Evolutionary conservation across 2,888 invertebrate species (phyloP).

Genomic region (Phasia obesa): DNA sequence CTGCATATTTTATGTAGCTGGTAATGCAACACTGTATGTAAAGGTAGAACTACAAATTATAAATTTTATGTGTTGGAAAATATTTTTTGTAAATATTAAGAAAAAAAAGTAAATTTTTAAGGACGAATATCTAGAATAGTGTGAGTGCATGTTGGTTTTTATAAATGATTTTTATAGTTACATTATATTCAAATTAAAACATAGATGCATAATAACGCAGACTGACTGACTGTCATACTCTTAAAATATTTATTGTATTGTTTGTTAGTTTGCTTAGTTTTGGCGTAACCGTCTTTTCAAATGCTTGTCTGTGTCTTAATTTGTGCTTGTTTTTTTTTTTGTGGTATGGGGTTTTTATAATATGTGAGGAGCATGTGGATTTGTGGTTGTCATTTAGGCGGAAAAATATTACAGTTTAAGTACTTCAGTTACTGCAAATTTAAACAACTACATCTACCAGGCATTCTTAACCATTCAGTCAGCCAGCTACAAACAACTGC

Average conservation of each 20-base stretch:
- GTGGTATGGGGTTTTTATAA: neutral
- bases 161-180: constrained; percentile 3
- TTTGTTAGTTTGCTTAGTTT: neutral
- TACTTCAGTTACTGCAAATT: constrained; percentile 22
- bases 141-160: constrained; percentile 14
- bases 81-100: constrained; percentile 2
- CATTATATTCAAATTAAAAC: neutral
- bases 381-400: constrained; percentile 61
- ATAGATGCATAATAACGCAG: neutral
- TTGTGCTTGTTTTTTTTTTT: neutral
- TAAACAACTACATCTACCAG: neutral
- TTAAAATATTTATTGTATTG: constrained; percentile 43
- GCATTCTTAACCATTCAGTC: neutral
- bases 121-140: neutral
- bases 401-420: constrained; percentile 49
- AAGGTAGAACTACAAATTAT: neutral
- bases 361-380: constrained; percentile 1
- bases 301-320: neutral
- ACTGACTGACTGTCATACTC: constrained; percentile 9
- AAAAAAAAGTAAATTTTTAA: constrained; percentile 22
- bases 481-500: neutral
- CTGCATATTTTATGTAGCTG: constrained; percentile 43
- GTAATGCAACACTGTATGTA: constrained; percentile 23
- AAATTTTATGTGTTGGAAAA: neutral
- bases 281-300: neutral